Conservation (phyloP, 2,888 invertebrate species). For the Cantharis lateralis region DNA sequence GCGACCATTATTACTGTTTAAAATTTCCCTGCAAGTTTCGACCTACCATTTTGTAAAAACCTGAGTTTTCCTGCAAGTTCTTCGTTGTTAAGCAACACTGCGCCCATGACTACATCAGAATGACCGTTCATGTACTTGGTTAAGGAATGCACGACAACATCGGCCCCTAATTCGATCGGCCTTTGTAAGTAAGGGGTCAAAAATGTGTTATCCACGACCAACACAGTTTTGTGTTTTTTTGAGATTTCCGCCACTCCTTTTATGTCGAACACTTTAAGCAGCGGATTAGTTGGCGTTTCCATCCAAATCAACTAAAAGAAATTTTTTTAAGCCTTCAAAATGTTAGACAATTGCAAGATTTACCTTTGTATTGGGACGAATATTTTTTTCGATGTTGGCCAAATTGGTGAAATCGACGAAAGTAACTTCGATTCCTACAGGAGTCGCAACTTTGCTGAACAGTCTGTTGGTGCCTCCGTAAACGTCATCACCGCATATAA, state of each 20-base stretch:
- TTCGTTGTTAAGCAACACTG: slow-evolving; percentile 74
- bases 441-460: slow-evolving; percentile 59
- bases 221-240: slow-evolving; percentile 65
- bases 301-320: slow-evolving; percentile 79
- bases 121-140: slow-evolving; percentile 99
- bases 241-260: slow-evolving; percentile 68
- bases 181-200: slow-evolving; percentile 88
- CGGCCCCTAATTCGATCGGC: slow-evolving; percentile 89
- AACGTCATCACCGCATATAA: slow-evolving; percentile 88
- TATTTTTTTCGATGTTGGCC: slow-evolving; percentile 66
- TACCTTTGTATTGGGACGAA: slow-evolving; percentile 87
- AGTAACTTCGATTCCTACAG: slow-evolving; percentile 73
- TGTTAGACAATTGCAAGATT: background rate
- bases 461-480: slow-evolving; percentile 92
- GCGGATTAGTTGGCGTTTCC: slow-evolving; percentile 96
- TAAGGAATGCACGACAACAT: slow-evolving; percentile 87
- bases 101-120: slow-evolving; percentile 96
- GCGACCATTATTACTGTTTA: background rate
- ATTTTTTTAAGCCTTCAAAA: background rate
- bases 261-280: slow-evolving; percentile 88
- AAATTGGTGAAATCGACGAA: slow-evolving; percentile 79
- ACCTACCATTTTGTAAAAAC: slow-evolving; percentile 85
- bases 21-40: background rate
- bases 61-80: slow-evolving; percentile 72
- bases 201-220: slow-evolving; percentile 94